Evolutionary conservation across 2,113 vertebrate species (phyloP).

Genomic region (Ctenodactylus gundi): DNA sequence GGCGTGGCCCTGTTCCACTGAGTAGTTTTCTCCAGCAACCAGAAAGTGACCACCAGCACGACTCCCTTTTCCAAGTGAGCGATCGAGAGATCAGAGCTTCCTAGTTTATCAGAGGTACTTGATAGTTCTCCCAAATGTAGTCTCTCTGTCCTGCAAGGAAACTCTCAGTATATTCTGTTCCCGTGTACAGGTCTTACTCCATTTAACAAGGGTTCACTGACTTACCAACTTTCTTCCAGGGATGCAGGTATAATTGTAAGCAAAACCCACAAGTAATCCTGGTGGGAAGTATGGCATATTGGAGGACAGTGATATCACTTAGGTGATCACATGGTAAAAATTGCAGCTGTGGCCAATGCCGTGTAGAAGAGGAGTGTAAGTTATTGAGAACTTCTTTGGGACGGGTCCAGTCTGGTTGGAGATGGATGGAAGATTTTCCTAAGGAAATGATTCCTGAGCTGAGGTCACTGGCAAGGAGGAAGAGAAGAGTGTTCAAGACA

Average conservation of each 20-base stretch:
- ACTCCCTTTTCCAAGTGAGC: background rate
- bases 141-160: background rate
- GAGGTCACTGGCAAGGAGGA: background rate
- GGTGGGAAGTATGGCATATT: background rate
- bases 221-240: background rate
- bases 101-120: background rate
- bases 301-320: background rate
- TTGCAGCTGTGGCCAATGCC: background rate
- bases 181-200: background rate
- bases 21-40: background rate
- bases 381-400: background rate
- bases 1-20: background rate
- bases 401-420: background rate
- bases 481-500: background rate
- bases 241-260: background rate
- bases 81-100: background rate
- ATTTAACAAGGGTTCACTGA: background rate
- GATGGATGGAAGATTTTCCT: background rate
- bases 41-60: background rate
- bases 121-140: background rate
- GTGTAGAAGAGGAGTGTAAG: background rate
- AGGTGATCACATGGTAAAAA: background rate
- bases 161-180: background rate
- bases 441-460: background rate
- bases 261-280: background rate